Evolutionary conservation across 1,140 invertebrate genomes (phyloP).

Genomic region (Aphaenogaster rudis): DNA sequence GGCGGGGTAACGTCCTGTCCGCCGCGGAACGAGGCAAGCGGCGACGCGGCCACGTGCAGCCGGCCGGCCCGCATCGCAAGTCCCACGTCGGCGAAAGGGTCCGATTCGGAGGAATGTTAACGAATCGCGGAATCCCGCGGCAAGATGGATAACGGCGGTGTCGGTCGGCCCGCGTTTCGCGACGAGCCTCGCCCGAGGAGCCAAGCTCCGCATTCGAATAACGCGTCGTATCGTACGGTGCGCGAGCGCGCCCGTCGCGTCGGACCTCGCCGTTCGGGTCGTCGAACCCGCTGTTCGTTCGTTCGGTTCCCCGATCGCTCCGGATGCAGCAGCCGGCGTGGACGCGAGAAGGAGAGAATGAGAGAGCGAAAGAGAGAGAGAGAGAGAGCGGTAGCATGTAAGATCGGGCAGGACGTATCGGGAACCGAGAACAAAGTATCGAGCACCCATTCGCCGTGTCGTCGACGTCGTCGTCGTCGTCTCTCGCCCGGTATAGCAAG

Average conservation of each 20-base stretch:
- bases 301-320: slow-evolving; percentile 66
- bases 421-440: slow-evolving; percentile 75
- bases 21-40: neutral
- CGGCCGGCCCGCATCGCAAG: slow-evolving; percentile 28
- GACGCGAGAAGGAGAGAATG: slow-evolving; percentile 26
- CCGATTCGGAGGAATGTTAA: slow-evolving; percentile 78
- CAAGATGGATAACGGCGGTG: slow-evolving; percentile 74
- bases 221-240: slow-evolving; percentile 35
- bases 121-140: slow-evolving; percentile 76
- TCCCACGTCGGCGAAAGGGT: slow-evolving; percentile 37
- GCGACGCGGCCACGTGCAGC: slow-evolving; percentile 32
- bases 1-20: slow-evolving; percentile 19
- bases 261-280: slow-evolving; percentile 57
- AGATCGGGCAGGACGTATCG: slow-evolving; percentile 45
- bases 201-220: slow-evolving; percentile 60
- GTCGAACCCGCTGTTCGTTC: slow-evolving; percentile 68
- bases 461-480: slow-evolving; percentile 43
- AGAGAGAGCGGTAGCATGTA: neutral
- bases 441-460: slow-evolving; percentile 65
- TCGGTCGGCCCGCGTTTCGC: slow-evolving; percentile 49
- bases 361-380: slow-evolving; percentile 32
- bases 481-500: slow-evolving; percentile 62
- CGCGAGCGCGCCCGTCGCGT: slow-evolving; percentile 13
- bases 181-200: slow-evolving; percentile 61
- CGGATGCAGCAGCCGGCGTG: slow-evolving; percentile 50